Percentiles rank a stretch among this genome's conserved stretches.
These are phyloP conservation scores for Asobara japonica DNA, from an alignment of 1,140 invertebrate genomes.

Conservation along the genomic window DNA sequence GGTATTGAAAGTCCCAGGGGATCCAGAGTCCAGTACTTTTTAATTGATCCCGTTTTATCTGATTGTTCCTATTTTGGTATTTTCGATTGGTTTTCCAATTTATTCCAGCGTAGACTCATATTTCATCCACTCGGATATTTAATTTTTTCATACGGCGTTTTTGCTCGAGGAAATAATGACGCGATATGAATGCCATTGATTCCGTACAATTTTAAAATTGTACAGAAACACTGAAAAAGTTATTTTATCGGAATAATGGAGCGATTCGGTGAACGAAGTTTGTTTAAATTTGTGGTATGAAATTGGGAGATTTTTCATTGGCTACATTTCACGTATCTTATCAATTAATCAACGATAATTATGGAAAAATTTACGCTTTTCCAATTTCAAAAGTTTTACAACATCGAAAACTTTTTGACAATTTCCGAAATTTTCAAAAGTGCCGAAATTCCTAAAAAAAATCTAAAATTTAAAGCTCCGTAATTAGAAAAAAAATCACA, in stretches of 20 bases:
- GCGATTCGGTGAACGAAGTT: no score
- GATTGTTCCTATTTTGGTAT: slow-evolving; percentile 29
- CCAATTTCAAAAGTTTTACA: no score
- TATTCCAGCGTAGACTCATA: slow-evolving; percentile 29
- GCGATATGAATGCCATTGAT: not conserved
- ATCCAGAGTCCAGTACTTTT: not conserved
- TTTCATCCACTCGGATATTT: slow-evolving; percentile 38
- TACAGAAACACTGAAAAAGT: not conserved
- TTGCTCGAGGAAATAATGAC: not conserved
- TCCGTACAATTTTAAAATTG: not conserved
- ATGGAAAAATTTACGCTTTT: no score
- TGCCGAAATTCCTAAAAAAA: no score
- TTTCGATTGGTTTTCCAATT: slow-evolving; percentile 37
- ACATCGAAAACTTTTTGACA: no score
- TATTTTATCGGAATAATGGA: not conserved
- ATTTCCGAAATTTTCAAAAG: no score
- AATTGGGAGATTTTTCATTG: no score
- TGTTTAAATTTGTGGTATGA: no score
- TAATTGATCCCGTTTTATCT: slow-evolving; percentile 4
- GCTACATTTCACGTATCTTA: no score
- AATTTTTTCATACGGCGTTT: slow-evolving; percentile 19
- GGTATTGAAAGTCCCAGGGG: not conserved
- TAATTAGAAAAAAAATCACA: no score
- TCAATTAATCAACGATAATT: no score
- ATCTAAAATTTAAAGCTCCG: no score